Base-by-base conservation (phyloP, 2,113 vertebrate genomes). In the Clinocottus analis region DNA sequence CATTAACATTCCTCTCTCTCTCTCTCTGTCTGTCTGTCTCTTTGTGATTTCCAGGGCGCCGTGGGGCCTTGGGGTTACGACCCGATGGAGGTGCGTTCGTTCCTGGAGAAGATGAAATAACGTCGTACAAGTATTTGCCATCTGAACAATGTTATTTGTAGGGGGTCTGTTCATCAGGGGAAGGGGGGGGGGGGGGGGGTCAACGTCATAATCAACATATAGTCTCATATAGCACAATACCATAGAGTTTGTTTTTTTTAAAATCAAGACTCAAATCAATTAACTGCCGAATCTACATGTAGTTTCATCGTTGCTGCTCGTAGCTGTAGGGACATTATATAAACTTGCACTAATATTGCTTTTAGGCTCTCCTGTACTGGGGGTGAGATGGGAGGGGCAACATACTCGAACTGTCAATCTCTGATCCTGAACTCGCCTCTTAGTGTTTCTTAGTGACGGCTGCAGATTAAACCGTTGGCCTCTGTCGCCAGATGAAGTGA, bases 21-120 rank as follows among this genome's bases (percentile, higher is more conserved):
- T 47, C 1, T 19, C 16, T 45, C 4, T 45, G 41, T 45, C 3
- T 45, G 41, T 45, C 8, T 39, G 37, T 83, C 21, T 65, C 1
- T 45, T 14, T 39, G 21, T 37, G 4, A 82, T 83, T 25, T 82
- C 69, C 86, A 99, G 97, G 97, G 97, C 41, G 87, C 82, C 66
- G 45, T 84, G 66, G 97, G 97, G 23, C 97, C 97, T 75, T 96
- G 94, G 94, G 95, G 95, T 79, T 98, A 98, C 75, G 74, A 86
- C 27, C 97, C 96, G 14, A 87, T 89, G 59, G 97, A 96, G 89
- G 96, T 99, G 69, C 95, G 93, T 0, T 73, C 87, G 11, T 83
- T 96, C 70, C 94, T 98, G 87, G 93, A 97, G 93, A 96, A 95
- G 82, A 71, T 94, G 39, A 85, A 92, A 72, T 95, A 94, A 87